These are phyloP conservation scores for Wasmannia auropunctata DNA, from an alignment of 1,140 invertebrate species.

Conservation along the genomic window DNA sequence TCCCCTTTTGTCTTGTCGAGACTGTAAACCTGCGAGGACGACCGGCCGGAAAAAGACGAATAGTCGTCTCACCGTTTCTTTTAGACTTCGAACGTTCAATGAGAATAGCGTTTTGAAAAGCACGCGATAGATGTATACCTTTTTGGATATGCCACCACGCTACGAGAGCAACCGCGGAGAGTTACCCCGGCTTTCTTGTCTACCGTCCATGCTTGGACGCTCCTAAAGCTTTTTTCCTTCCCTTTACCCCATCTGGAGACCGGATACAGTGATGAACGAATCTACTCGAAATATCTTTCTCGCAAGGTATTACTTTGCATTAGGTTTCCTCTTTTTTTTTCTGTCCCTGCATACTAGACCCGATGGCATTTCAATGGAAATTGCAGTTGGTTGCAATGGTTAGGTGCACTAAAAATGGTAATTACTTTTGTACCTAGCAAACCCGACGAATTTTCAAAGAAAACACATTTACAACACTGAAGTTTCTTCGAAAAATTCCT, in stretches of 20 bases:
- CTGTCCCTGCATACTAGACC: not conserved
- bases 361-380: not conserved
- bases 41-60: conserved; percentile 30
- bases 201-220: not conserved
- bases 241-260: not conserved
- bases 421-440: not conserved
- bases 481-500: not conserved
- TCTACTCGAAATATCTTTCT: not conserved
- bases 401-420: not conserved
- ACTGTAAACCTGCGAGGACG: conserved; percentile 51
- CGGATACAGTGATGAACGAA: not conserved
- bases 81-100: not conserved
- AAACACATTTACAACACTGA: not conserved
- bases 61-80: conserved; percentile 13
- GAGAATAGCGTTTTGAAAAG: conserved; percentile 49
- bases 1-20: conserved; percentile 23
- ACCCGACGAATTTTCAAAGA: not conserved
- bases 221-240: not conserved
- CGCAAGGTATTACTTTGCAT: not conserved
- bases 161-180: conserved; percentile 12
- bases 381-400: no score
- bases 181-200: conserved; percentile 46
- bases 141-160: conserved; percentile 6
- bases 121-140: conserved; percentile 41
- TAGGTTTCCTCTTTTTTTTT: not conserved